Base-by-base conservation (phyloP, 2,797 vertebrate species). In the Falco novaeseelandiae region DNA sequence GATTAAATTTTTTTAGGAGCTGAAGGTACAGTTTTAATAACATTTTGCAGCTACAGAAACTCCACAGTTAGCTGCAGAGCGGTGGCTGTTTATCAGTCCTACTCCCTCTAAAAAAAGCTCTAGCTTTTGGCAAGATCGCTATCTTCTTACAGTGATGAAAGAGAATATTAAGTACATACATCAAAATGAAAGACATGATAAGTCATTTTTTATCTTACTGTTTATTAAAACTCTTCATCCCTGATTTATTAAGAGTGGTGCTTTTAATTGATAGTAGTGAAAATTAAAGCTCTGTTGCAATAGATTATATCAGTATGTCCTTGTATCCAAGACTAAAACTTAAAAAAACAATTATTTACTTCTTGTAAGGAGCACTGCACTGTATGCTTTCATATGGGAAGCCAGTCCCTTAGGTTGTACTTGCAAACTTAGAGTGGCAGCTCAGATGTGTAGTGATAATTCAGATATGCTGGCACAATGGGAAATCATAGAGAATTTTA, bases 161-260 rank as follows among this genome's bases (percentile, higher is more conserved):
- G 67, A 93, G 80, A 97, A 96, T 93, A 97, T 94, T 97, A 96
- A 97, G 89, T 84, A 63, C 51, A 83, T 91, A 80, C 57, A 88
- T 97, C 94, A 97, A 96, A 97, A 97, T 93, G 89, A 95, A 97
- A 96, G 94, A 70, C 65, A 54, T 18, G 67, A 72, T 92, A 88
- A 93, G 74, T 93, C 0, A 0, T 73, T 94, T 89, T 95, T 93
- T 83, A 96, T 92, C 92, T 88, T 83, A 65, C n/a, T 80, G 23
- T 95, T 96, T 96, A 91, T 87, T 96, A 92, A 97, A 72, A 92
- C 49, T 92, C 87, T 92, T 96, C 81, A 94, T 93, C 67, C 46
- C 72, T 95, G 71, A 51, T 95, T 96, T 90, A 96, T 90, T 54
- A 38, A 34, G 58, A 79, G 70, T 30, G n/a, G 46, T 91, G 66